Conservation (phyloP, 2,888 invertebrate genomes). For the Xanthorhoe spadicearia region DNA sequence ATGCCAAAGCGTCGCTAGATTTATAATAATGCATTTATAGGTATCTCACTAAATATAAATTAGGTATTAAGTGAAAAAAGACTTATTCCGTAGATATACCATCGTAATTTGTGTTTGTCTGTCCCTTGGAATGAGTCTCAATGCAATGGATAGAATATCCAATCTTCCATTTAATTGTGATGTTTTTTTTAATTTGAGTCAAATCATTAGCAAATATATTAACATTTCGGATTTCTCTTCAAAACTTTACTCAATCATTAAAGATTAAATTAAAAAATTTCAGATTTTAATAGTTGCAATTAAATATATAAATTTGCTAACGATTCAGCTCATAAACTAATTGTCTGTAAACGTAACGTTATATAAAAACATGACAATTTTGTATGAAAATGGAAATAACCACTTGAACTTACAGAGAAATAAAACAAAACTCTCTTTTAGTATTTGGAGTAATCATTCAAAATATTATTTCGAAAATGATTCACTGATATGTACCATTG, state of each 20-base stretch:
- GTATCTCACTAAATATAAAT: conserved; percentile 82
- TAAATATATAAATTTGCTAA: conserved; percentile 31
- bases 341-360: conserved; percentile 53
- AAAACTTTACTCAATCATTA: not conserved
- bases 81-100: conserved; percentile 79
- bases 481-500: no score
- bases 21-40: conserved; percentile 84
- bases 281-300: no score
- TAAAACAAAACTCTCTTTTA: conserved; percentile 6
- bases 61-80: conserved; percentile 78
- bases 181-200: conserved; percentile 42
- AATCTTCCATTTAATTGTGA: conserved; percentile 52
- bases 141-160: conserved; percentile 47
- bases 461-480: no score
- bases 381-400: conserved; percentile 34
- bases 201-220: conserved; percentile 40
- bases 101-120: conserved; percentile 68
- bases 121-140: conserved; percentile 76
- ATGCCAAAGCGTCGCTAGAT: conserved; percentile 85
- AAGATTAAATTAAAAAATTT: no score
- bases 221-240: no score
- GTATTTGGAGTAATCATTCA: no score
- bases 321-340: conserved; percentile 46
- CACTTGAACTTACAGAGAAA: conserved; percentile 36
- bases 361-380: conserved; percentile 67